A percentile compares a stretch with the other conserved stretches of the same genome.
These are phyloP conservation scores for Podargus strigoides DNA, from an alignment of 2,797 vertebrate species.

Conservation along the genomic window DNA sequence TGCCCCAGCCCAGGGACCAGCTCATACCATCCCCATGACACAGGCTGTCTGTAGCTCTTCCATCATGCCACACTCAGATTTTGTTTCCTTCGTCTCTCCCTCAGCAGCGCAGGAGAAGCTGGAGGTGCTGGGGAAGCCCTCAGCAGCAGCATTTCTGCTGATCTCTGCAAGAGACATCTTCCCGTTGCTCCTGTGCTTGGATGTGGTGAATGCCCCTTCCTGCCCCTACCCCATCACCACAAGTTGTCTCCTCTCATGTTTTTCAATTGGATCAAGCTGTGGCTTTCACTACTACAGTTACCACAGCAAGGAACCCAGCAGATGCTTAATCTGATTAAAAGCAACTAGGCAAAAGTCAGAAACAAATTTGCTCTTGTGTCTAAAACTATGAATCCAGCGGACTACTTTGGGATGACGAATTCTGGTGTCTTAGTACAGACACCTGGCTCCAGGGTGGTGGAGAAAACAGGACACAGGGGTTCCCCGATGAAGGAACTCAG, in stretches of 20 bases:
- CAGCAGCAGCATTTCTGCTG: not conserved
- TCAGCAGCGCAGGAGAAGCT: not conserved
- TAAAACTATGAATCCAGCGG: too few relatives aligned
- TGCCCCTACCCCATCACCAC: not conserved
- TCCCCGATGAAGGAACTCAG: too few relatives aligned
- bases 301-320: not conserved
- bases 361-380: too few relatives aligned
- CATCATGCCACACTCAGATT: not conserved
- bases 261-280: not conserved
- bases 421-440: too few relatives aligned
- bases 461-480: too few relatives aligned
- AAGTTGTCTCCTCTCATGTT: not conserved
- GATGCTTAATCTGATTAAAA: too few relatives aligned
- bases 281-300: not conserved
- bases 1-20: not conserved
- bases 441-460: too few relatives aligned
- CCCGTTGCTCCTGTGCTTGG: not conserved
- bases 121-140: not conserved
- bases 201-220: not conserved
- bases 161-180: not conserved
- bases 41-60: not conserved
- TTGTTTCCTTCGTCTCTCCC: not conserved
- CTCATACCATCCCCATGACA: fast-evolving
- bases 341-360: too few relatives aligned
- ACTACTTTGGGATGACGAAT: too few relatives aligned